phyloP scores from a whole-genome alignment of 2,888 invertebrate genomes.

The Osedax frankpressi region DNA sequence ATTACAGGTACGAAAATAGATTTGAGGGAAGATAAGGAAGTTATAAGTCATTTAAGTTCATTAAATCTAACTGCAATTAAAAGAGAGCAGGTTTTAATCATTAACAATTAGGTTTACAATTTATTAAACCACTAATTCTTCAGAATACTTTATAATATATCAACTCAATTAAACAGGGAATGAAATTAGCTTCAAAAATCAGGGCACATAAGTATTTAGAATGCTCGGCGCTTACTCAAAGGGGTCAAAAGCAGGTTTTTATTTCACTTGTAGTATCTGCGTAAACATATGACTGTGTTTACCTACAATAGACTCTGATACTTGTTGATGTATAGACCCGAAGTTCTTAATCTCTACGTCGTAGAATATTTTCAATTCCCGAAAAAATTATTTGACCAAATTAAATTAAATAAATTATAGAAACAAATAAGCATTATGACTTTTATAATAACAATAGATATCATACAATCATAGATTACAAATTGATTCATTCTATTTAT shows the following conservation, averaged over 20 bases:
- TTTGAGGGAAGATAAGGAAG: conserved; percentile 91
- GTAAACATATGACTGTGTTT: neutral
- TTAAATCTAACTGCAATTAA: conserved; percentile 90
- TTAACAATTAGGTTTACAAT: no score
- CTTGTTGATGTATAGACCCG: no score
- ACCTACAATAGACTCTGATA: no score
- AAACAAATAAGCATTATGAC: no score
- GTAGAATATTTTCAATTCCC: no score
- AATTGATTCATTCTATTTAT: no score
- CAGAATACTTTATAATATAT: neutral
- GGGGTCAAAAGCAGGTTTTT: conserved; percentile 75
- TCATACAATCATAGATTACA: no score
- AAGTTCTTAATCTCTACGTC: no score
- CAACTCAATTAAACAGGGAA: conserved; percentile 52
- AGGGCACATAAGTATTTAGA: conserved; percentile 98
- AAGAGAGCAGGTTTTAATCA: conserved; percentile 63
- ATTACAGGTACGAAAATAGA: conserved; percentile 86
- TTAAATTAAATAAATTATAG: no score
- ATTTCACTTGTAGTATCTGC: neutral
- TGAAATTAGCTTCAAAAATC: conserved; percentile 94
- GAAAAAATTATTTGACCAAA: no score
- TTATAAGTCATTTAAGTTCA: conserved; percentile 74
- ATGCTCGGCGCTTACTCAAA: conserved; percentile 94
- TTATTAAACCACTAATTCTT: neutral
- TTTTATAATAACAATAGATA: no score